These are phyloP conservation scores for Anhinga rufa DNA, from an alignment of 2,113 vertebrate species.

Conservation along the genomic window DNA sequence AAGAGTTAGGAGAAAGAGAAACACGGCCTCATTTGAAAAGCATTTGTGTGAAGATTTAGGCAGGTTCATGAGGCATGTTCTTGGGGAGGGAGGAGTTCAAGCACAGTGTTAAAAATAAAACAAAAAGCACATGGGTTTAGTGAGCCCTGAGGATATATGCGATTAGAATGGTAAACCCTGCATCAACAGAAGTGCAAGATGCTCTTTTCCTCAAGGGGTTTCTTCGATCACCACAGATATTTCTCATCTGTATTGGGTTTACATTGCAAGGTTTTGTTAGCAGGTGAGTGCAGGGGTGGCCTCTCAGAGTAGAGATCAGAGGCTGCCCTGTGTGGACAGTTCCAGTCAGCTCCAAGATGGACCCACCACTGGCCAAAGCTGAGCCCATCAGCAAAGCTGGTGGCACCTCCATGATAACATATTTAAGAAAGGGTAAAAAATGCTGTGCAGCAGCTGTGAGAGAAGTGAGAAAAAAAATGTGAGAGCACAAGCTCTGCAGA, in stretches of 20 bases:
- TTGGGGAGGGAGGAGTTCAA: neutral
- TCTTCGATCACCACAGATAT: neutral
- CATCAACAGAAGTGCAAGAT: neutral
- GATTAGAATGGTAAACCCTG: neutral
- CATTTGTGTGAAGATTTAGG: neutral
- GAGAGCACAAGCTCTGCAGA: neutral
- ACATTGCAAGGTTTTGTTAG: neutral
- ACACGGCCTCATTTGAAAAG: neutral
- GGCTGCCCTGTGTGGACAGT: neutral
- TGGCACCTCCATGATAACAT: neutral
- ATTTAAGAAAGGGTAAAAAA: neutral
- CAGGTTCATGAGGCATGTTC: neutral
- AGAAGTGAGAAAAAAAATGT: neutral
- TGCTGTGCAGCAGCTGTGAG: neutral
- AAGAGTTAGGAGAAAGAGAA: neutral
- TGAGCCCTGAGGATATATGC: neutral
- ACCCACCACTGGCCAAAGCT: neutral
- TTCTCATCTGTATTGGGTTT: neutral
- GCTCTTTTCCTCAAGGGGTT: neutral
- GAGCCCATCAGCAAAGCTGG: neutral
- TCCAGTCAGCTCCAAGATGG: neutral
- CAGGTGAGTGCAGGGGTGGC: neutral
- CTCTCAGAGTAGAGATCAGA: neutral
- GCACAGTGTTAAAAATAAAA: neutral
- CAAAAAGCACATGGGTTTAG: neutral